Conservation (phyloP, 2,888 invertebrate species). For the Protophormia terraenovae region DNA sequence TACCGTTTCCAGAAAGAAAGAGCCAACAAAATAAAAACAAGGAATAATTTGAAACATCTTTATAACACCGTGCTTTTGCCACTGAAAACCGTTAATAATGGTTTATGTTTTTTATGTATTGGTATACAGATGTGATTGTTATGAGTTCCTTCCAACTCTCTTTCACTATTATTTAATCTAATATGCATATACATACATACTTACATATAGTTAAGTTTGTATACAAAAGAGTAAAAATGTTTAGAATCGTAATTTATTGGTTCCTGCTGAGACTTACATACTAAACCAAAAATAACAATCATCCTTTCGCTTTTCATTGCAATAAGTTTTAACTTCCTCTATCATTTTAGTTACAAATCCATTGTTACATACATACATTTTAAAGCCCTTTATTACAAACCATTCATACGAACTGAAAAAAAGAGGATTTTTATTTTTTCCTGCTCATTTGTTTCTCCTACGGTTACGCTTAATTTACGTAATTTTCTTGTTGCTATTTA, state of each 20-base stretch:
- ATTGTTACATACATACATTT: background rate
- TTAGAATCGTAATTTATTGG: slow-evolving; percentile 58
- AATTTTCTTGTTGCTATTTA: slow-evolving; percentile 18
- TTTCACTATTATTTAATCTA: background rate
- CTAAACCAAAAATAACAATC: slow-evolving; percentile 1
- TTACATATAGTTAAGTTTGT: background rate
- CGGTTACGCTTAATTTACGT: slow-evolving; percentile 52
- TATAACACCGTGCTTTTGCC: slow-evolving; percentile 17
- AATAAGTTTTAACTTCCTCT: background rate
- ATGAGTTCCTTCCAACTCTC: background rate
- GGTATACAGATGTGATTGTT: background rate
- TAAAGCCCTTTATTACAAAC: background rate
- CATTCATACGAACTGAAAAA: background rate
- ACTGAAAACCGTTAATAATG: slow-evolving; percentile 42
- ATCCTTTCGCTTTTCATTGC: background rate
- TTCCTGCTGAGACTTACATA: slow-evolving; percentile 19
- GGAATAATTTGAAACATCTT: slow-evolving; percentile 11
- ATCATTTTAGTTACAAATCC: slow-evolving; percentile 10
- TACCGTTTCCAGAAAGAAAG: background rate
- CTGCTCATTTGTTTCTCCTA: slow-evolving; percentile 39
- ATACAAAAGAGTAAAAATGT: slow-evolving; percentile 30
- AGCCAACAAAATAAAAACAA: background rate
- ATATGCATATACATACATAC: background rate
- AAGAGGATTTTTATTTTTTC: background rate
- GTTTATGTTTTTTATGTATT: slow-evolving; percentile 1